phyloP scores from a whole-genome alignment of 2,797 vertebrate genomes.

The Tapirus indicus region DNA sequence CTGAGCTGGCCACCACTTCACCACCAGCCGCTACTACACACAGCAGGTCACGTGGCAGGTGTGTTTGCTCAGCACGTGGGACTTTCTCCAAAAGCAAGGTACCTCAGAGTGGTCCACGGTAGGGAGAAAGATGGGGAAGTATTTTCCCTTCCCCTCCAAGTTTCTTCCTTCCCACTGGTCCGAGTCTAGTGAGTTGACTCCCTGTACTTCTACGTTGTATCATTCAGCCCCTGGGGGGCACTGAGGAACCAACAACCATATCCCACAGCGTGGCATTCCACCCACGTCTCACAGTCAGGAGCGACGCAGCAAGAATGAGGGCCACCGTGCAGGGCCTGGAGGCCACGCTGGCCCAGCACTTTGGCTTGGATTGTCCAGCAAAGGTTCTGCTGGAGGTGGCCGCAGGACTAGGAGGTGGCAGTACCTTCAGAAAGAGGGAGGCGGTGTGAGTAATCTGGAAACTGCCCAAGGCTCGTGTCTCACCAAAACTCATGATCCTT shows the following conservation, averaged over 20 bases:
- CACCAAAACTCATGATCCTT: background rate
- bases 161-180: background rate
- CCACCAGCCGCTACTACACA: background rate
- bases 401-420: background rate
- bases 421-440: background rate
- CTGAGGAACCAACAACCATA: background rate
- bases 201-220: background rate
- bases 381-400: too few species aligned
- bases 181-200: background rate
- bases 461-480: background rate
- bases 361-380: background rate
- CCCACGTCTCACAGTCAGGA: background rate
- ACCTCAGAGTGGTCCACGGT: too few species aligned
- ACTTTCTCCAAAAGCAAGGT: background rate
- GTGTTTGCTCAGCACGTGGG: background rate
- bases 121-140: background rate
- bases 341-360: background rate
- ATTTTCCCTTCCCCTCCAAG: background rate
- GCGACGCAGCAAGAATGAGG: background rate
- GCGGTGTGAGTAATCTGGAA: background rate
- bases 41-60: too few species aligned
- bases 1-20: accelerated
- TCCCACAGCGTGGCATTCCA: background rate
- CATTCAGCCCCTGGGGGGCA: background rate
- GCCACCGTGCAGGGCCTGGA: background rate